Base-by-base conservation (phyloP, 2,797 vertebrate genomes). In the Myotis myotis region DNA sequence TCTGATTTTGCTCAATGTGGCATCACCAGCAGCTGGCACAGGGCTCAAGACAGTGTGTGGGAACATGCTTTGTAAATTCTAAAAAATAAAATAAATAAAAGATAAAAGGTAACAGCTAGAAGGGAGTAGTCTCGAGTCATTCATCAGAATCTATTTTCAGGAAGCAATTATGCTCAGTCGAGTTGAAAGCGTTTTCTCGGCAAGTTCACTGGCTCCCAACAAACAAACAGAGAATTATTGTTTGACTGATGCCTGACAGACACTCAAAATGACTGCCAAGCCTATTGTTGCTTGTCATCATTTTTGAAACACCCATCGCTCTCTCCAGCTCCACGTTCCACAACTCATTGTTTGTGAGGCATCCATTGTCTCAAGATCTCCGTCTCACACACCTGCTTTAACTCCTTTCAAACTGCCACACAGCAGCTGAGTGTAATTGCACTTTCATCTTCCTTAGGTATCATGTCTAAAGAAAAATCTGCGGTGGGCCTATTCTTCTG, bases 371-470 rank as follows among this genome's bases (percentile, higher is more conserved):
- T 97, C 87, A 41, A 85, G 72, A 66, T 64, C 85, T 94, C 0
- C 90, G 9, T 95, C 96, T 96, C 93, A 51, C 76, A 95, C 60
- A 95, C 97, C 93, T 87, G 93, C 87, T 95, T 83, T 72, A 76
- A 68, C 83, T 79, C 23, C 62, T 95, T 96, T 97, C 93, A 70
- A 80, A 92, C 38, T 41, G 30, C 84, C 30, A 25, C 36, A 44
- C 94, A 88, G 70, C 83, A 25, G 20, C 51, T 57, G 79, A 90
- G 68, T 20, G 68, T 23, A 72, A 91, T 55, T 97, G 93, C 97
- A 96, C 41, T 94, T 91, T 83, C 92, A 82, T 97, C 96, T 98
- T 97, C 97, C 95, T 96, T 97, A 97, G 89, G 75, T 92, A 97
- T 75, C 91, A 81, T 74, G 92, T 91, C 82, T 97, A 94, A 96